Evolutionary conservation across 1,140 invertebrate genomes (phyloP), one percentile per base, ranked within the genome.

Genomic region (Ephestia elutella): DNA sequence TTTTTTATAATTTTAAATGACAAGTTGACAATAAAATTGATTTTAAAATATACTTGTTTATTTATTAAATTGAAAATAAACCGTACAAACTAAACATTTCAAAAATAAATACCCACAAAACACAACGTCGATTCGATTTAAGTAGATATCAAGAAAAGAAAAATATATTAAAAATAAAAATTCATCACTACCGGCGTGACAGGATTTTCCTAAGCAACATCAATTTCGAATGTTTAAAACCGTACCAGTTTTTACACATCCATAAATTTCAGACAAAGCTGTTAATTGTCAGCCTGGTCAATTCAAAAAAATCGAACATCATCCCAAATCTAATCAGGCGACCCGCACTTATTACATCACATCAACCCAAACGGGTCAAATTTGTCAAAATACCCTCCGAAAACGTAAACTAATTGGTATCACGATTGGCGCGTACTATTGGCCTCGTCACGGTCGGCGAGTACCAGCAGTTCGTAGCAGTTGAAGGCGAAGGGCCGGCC

Each of bases 401-500:
- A 44, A 44, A 15, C 2, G n/a, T 44, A 44, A 15, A 44, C n/a
- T 44, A 44, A 17, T 44, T 15, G 5, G 13, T 15, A 44, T 21
- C 2, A n/a, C 10, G 50, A n/a, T n/a, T n/a, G n/a, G n/a, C n/a
- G n/a, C n/a, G n/a, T n/a, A n/a, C n/a, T n/a, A n/a, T n/a, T n/a
- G n/a, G n/a, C n/a, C n/a, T n/a, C n/a, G n/a, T n/a, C n/a, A n/a
- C n/a, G n/a, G n/a, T n/a, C 2, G 10, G 50, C 20, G 19, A 80
- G 67, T 0, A 86, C 75, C 0, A 87, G 68, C 0, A 87, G 62
- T 20, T 87, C 84, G 28, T 80, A 87, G 57, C 80, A 82, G 56
- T 79, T 78, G 61, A 87, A 86, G 3, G 81, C 80, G 63, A 87
- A 82, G 13, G 80, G 78, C 0, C 84, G 61, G 0, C 69, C 78